Conservation (phyloP, 2,888 invertebrate species). For the Harmothoe impar region DNA sequence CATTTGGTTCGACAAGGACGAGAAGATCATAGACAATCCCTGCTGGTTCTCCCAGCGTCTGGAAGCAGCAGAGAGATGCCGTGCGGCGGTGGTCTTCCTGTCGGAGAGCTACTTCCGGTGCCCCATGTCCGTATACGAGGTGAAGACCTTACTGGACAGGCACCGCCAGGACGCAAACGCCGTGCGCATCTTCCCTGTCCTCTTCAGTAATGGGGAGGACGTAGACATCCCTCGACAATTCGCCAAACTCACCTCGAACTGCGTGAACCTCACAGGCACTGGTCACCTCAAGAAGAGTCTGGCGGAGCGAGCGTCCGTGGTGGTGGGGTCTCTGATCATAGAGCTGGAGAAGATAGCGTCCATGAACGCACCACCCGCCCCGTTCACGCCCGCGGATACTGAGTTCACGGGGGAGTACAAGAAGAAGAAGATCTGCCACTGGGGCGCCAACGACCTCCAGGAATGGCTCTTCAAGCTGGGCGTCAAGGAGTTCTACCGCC, state of each 20-base stretch:
- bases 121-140: constrained; percentile 81
- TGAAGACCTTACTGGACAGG: constrained; percentile 79
- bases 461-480: constrained; percentile 82
- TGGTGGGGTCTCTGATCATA: constrained; percentile 80
- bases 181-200: constrained; percentile 78
- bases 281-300: constrained; percentile 75
- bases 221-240: constrained; percentile 77
- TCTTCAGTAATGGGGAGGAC: constrained; percentile 75
- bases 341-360: constrained; percentile 79
- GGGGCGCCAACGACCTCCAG: constrained; percentile 80
- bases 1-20: constrained; percentile 83
- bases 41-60: constrained; percentile 82
- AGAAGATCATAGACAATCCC: constrained; percentile 80
- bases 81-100: constrained; percentile 79
- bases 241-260: constrained; percentile 66
- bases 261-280: constrained; percentile 75
- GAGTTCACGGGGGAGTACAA: constrained; percentile 81
- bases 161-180: constrained; percentile 73
- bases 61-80: constrained; percentile 81
- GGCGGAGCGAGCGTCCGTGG: constrained; percentile 81
- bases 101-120: constrained; percentile 81
- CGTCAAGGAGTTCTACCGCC: constrained; percentile 82
- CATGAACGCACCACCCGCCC: constrained; percentile 75
- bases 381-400: constrained; percentile 74
- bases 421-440: constrained; percentile 80